Evolutionary conservation across 2,888 invertebrate species (phyloP).

Genomic region (Dynastes hyllus): DNA sequence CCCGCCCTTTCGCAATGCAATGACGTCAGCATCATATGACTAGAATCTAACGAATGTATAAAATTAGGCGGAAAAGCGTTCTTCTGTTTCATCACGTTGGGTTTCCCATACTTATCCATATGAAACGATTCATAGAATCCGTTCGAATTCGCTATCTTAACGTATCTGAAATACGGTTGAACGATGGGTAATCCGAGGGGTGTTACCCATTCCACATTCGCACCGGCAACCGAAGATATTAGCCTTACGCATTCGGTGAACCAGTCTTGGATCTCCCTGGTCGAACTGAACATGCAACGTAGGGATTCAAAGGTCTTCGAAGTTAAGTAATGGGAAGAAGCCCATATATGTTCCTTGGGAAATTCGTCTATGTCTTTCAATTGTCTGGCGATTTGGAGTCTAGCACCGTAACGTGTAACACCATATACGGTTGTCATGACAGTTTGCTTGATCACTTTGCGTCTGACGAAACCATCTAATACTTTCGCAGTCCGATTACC

Average conservation of each 20-base stretch:
- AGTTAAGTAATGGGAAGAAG: slow-evolving; percentile 88
- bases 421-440: slow-evolving; percentile 99
- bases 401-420: slow-evolving; percentile 95
- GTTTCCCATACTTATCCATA: slow-evolving; percentile 78
- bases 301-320: slow-evolving; percentile 87
- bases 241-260: slow-evolving; percentile 90
- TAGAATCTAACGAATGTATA: slow-evolving; percentile 98
- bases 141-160: slow-evolving; percentile 59
- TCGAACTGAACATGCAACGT: slow-evolving; percentile 93
- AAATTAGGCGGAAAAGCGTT: slow-evolving; percentile 99
- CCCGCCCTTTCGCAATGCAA: slow-evolving; percentile 87
- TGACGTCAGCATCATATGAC: slow-evolving; percentile 99
- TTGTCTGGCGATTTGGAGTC: slow-evolving; percentile 92
- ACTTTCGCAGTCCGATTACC: slow-evolving; percentile 74
- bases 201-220: slow-evolving; percentile 95
- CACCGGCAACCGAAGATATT: slow-evolving; percentile 82
- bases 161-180: slow-evolving; percentile 88
- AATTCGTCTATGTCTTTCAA: slow-evolving; percentile 91
- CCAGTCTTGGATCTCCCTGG: slow-evolving; percentile 97
- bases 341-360: slow-evolving; percentile 85
- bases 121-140: slow-evolving; percentile 68
- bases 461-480: slow-evolving; percentile 80
- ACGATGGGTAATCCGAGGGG: slow-evolving; percentile 95
- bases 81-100: slow-evolving; percentile 91
- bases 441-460: slow-evolving; percentile 99